Base-by-base conservation (phyloP, 2,797 vertebrate species). In the Chelidonichthys spinosus region DNA sequence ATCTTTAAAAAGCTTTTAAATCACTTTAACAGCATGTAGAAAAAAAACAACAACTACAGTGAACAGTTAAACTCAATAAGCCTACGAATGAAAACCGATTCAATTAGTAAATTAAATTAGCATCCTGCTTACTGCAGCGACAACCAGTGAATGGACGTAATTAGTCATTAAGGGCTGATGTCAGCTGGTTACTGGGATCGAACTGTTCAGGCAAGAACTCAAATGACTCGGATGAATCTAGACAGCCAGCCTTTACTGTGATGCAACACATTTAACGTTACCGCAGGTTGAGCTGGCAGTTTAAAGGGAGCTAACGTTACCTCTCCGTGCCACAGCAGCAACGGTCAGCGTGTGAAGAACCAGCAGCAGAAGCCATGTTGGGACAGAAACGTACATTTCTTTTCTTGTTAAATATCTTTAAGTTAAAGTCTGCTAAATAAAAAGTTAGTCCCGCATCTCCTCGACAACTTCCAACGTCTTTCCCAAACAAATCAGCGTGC, bases 351-450 rank as follows among this genome's bases (percentile, higher is more conserved):
- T 13, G 35, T 56, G 66, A 50, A 91, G 44, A 14, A 78, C 11
- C 53, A 91, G 55, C 3, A 90, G 17, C 40, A 71, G 59, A 42
- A 87, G 17, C 14, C 84, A 70, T 10, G 2, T 32, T 2, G 10
- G 55, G 5, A 66, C 40, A 49, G 18, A 50, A 1, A 0, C 9
- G 49, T 8, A 37, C 93, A 94, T 95, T 37, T 32, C 25, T 25
- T 25, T 25, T 25, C 1, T 25, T 25, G 25, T 25, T 25, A 2
- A 25, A 25, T 25, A 25, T 25, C 25, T 25, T 25, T 25, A 33
- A 25, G 4, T 4, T 7, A 4, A 42, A 56, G 44, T 54, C 6
- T 11, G 8, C 3, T 59, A 25, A 40, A 6, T 33, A 42, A 2
- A 50, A 64, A 4, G 4, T 58, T 35, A 7, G 47, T 8, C 0